These are phyloP conservation scores for Torymus tubicola DNA, from an alignment of 2,888 invertebrate species.

Conservation along the genomic window DNA sequence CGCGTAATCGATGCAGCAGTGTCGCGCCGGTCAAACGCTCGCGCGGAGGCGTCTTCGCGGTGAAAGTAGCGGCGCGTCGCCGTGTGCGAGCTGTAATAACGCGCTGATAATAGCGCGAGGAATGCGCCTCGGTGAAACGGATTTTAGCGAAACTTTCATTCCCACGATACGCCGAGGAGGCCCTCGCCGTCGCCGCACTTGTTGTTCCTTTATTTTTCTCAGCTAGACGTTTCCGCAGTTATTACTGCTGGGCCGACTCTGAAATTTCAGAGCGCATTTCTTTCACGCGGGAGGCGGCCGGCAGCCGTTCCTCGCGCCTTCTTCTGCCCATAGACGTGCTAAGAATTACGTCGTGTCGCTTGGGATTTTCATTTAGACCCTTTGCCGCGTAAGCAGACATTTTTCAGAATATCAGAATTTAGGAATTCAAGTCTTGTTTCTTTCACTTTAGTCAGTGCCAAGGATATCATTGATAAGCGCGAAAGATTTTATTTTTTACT, in stretches of 20 bases:
- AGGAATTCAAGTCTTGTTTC: no score
- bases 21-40: slow-evolving; percentile 44
- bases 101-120: slow-evolving; percentile 31
- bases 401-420: no score
- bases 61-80: slow-evolving; percentile 47
- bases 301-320: no score
- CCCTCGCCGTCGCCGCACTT: neutral
- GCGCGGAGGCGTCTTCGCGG: slow-evolving; percentile 20
- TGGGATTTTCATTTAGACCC: no score
- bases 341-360: no score
- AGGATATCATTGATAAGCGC: no score
- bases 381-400: no score
- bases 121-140: slow-evolving; percentile 27
- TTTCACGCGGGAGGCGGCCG: no score
- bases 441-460: no score
- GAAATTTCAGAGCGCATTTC: no score
- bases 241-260: neutral
- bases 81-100: slow-evolving; percentile 26
- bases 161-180: slow-evolving; percentile 27
- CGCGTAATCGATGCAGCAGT: slow-evolving; percentile 57
- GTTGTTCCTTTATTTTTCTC: neutral
- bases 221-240: slow-evolving; percentile 17
- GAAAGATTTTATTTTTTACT: no score
- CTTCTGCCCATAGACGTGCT: no score
- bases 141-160: slow-evolving; percentile 53